Conservation (phyloP, 2,797 vertebrate genomes). For the Poecile montanus region DNA sequence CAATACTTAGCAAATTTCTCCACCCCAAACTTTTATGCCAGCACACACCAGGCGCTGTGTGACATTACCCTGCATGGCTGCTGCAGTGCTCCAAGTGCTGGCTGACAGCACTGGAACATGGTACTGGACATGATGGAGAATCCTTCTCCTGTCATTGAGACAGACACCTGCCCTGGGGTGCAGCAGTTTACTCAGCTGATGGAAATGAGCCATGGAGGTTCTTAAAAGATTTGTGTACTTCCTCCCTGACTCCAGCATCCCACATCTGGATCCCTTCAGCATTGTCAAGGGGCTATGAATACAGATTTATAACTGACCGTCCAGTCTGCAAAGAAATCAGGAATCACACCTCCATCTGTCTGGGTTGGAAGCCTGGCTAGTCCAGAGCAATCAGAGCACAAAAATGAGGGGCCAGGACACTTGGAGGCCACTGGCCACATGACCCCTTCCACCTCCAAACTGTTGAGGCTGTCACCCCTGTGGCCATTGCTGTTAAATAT, state of each 20-base stretch:
- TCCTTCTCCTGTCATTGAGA: accelerated
- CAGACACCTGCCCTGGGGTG: background rate
- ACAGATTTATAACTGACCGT: background rate
- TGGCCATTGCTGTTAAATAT: background rate
- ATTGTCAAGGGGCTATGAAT: background rate
- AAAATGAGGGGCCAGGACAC: background rate
- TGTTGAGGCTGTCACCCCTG: background rate
- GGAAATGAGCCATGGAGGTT: background rate
- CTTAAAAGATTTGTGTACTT: accelerated
- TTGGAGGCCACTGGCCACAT: background rate
- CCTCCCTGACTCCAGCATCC: background rate
- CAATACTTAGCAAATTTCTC: background rate
- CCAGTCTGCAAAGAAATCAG: accelerated
- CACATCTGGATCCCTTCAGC: background rate
- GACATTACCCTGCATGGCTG: accelerated
- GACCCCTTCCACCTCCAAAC: background rate
- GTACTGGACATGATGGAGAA: background rate
- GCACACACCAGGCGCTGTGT: accelerated
- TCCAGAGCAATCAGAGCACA: background rate
- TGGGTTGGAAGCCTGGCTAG: background rate
- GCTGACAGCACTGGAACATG: background rate
- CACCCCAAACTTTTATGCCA: background rate
- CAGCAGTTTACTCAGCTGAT: background rate
- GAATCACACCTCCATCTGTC: background rate
- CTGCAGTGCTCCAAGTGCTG: background rate